A percentile compares a stretch with the other conserved stretches of the same genome.
Conservation (phyloP, 2,113 vertebrate genomes). For the Emydocephalus ijimae region DNA sequence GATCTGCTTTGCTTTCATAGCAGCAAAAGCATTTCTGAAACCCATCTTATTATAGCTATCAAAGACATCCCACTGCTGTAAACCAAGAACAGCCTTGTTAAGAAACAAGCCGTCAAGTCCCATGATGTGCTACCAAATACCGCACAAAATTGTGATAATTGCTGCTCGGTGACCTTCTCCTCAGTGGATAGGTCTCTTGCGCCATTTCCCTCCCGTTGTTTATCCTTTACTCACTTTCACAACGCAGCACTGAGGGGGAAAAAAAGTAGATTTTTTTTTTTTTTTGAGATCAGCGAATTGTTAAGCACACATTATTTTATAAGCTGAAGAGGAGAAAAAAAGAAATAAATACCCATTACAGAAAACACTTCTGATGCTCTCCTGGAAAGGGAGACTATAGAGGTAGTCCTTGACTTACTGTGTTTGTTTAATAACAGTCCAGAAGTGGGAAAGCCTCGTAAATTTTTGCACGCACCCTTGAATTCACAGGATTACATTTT, state of each 20-base stretch:
- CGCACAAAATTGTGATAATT: slow-evolving; percentile 3
- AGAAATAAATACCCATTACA: too few species aligned
- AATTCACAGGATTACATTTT: too few species aligned
- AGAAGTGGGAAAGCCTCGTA: too few species aligned
- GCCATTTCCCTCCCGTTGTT: background rate
- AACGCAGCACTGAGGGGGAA: background rate
- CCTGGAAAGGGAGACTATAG: background rate
- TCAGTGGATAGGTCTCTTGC: background rate
- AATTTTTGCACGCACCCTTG: too few species aligned
- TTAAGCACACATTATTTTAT: background rate
- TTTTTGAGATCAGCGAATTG: background rate
- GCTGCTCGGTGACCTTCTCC: background rate
- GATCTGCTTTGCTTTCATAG: slow-evolving; percentile 34
- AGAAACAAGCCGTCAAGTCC: slow-evolving; percentile 31
- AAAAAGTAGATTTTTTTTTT: background rate
- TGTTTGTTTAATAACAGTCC: too few species aligned
- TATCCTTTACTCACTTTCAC: background rate
- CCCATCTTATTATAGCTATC: slow-evolving; percentile 53
- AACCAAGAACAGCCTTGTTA: slow-evolving; percentile 45
- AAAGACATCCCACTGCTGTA: slow-evolving; percentile 42
- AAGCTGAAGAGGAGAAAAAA: background rate
- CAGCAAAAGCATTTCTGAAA: slow-evolving; percentile 26
- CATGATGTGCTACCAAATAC: slow-evolving; percentile 34
- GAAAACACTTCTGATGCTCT: background rate
- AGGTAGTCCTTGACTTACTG: too few species aligned